Base-by-base conservation (phyloP, 2,113 vertebrate genomes). In the Xenus cinereus region DNA sequence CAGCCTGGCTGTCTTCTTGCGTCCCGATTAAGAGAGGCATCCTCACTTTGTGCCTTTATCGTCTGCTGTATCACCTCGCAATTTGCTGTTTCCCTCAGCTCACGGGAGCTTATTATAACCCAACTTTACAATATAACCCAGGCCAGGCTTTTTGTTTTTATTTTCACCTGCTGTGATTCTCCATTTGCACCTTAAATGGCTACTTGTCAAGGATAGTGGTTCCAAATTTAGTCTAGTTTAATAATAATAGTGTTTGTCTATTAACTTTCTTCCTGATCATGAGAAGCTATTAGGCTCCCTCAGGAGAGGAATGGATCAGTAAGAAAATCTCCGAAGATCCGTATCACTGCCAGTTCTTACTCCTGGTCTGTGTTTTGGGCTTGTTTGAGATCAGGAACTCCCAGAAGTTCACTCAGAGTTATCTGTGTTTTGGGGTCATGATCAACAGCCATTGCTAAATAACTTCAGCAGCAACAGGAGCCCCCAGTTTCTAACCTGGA, bases 21-120 rank as follows among this genome's bases (percentile, higher is more conserved):
- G n/a, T 81, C 79, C 87, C 32, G 79, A 63, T 94, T 48, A 92
- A 90, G 87, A 92, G 80, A 79, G 81, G 22, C 16, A 50, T 91
- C 63, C 80, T 59, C 59, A 6, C 86, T 82, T 59, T 11, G 43
- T 68, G 90, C 91, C 78, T 84, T 91, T 69, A 37, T 85, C 72
- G 10, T 50, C 48, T 83, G 30, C 54, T 37, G 6, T 50, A 60
- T 91, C 86, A 33, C 83, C 74, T 90, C 72, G 67, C 71, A 43
- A 23, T 95, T 89, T 79, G 48, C 57, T 50, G 2, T 14, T 92
- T 69, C 81, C 84, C 35, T 60, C 26, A 77, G 87, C 93, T 95
- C 85, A 26, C 22, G 60, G 82, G 95, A 87, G 73, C 46, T 97
- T 92, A 62, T 96, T 96, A 93, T 39, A 91, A 90, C 85, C 93